Evolutionary conservation across 2,888 invertebrate species (phyloP), one percentile per base, ranked within the genome.

Genomic region (Microctonus brassicae): DNA sequence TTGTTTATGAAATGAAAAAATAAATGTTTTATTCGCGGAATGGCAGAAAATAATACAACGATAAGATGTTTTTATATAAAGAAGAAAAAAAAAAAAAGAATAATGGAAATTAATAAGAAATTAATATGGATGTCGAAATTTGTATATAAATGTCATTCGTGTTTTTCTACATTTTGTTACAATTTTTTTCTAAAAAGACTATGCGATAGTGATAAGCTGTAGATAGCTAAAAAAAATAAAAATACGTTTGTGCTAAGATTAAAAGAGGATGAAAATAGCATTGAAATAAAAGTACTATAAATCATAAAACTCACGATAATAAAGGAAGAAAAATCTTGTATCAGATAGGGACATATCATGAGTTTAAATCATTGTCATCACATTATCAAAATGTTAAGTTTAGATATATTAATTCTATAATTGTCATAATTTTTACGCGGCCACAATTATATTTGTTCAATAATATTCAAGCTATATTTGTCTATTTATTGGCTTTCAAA

Each of bases 101-200:
- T 7, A 29, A 58, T 53, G 55, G 13, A 9, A 62, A 13, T 22
- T 11, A 22, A 42, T 36, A 55, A 11, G 17, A 58, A 65, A 57
- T 47, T 36, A 42, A 73, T 47, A 71, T 76, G 77, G 72, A 71
- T 42, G 67, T 78, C 73, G 66, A 75, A 65, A 77, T 75, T 79
- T 83, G 80, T 81, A 82, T 73, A 83, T 81, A 80, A 73, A 47
- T 75, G 76, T 80, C 75, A 77, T 82, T 81, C 80, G 78, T 81
- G 80, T 82, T 84, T 84, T 84, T 84, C 82, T 84, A 84, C 83
- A 81, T 83, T 84, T 84, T 84, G 82, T 84, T 83, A 84, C 80
- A 78, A 75, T 72, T 75, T 74, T 78, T 81, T 80, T 80, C 76
- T 79, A 39, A 67, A 66, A 61, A 62, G 73, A 77, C 75, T 76